Base-by-base conservation (phyloP, 2,113 vertebrate species). In the Camelus dromedarius region DNA sequence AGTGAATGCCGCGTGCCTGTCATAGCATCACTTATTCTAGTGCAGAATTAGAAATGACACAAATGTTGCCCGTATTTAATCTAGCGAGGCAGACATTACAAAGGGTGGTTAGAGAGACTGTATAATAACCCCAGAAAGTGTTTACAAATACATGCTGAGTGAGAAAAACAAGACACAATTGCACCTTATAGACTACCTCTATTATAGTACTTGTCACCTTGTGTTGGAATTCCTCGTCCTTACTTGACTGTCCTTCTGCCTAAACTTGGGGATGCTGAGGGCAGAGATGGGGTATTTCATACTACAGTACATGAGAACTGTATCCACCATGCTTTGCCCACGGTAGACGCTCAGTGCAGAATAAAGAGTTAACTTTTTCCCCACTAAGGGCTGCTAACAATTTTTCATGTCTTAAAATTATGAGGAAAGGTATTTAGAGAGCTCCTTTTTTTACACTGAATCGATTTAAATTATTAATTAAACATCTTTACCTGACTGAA, bases 341-440 rank as follows among this genome's bases (percentile, higher is more conserved):
- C 26, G 20, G 28, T 15, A 66, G 56, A 92, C 6, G 20, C 7
- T 35, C 20, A 58, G 3, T 6, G 42, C 42, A 67, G n/a, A 84
- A 67, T 48, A 73, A 94, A 67, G 32, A 84, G 14, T 35, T n/a
- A 66, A 24, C 18, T 30, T 92, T 80, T 20, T 11, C 30, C 52
- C n/a, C 50, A n/a, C 72, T 54, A 38, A 92, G 66, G 94, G 3
- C n/a, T 89, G 48, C 48, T 89, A 52, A 60, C 24, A 54, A 19
- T 20, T 92, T 93, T 92, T 72, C 18, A 10, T 77, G 46, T 88
- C 48, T 79, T 91, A 73, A 91, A 62, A 67, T 64, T 38, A 52
- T 54, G 30, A 20, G 32, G 66, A 56, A 52, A 35, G 16, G 28
- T 46, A 42, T 62, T 88, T 75, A 82, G 28, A 86, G 54, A 60